Evolutionary conservation across 2,113 vertebrate genomes (phyloP).

Genomic region (Equus przewalskii): DNA sequence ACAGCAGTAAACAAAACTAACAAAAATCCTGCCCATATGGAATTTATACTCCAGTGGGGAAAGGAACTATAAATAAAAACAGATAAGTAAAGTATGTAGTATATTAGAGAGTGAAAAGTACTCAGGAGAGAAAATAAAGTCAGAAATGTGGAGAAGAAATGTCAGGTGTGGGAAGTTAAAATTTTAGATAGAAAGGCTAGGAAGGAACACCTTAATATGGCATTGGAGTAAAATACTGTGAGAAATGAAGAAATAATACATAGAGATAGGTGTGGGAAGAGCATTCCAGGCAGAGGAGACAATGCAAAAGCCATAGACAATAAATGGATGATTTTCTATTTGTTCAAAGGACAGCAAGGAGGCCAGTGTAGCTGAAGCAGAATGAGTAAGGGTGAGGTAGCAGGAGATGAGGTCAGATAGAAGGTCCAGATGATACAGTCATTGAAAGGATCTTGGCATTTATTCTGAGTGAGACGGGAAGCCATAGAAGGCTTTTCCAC

Average conservation of each 20-base stretch:
- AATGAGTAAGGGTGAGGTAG: no score
- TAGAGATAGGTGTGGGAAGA: not conserved
- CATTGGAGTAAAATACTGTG: not conserved
- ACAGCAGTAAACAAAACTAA: not conserved
- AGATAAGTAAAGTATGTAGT: not conserved
- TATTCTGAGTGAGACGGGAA: not conserved
- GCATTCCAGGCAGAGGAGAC: not conserved
- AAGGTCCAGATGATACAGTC: not conserved
- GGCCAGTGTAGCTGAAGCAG: not conserved
- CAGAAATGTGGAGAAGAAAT: not conserved
- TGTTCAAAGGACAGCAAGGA: not conserved
- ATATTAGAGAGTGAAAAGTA: not conserved
- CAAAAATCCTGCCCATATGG: not conserved
- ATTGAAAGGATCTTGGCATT: not conserved
- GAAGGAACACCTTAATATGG: not conserved
- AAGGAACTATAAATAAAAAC: not conserved
- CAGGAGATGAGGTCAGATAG: not conserved
- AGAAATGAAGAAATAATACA: not conserved
- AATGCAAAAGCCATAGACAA: not conserved
- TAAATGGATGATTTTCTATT: not conserved
- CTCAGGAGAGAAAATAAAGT: not conserved
- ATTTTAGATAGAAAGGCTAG: not conserved
- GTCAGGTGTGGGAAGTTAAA: not conserved
- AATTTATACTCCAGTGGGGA: not conserved
- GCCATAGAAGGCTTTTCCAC: not conserved